Conservation (phyloP, 2,113 vertebrate genomes). For the Mus pahari region DNA sequence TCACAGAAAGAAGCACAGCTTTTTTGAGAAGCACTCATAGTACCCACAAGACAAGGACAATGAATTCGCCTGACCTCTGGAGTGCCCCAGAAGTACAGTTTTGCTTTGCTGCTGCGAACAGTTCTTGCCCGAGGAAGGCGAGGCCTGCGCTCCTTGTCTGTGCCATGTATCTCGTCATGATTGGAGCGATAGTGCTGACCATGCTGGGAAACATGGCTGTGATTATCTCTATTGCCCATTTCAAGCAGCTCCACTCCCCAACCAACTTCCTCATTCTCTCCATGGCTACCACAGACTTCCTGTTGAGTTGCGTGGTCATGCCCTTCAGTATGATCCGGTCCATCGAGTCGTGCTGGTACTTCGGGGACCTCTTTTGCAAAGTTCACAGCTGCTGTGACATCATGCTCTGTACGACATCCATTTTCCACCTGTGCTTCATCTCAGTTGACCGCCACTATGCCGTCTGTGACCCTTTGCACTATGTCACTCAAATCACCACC, state of each 20-base stretch:
- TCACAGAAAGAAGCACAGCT: background rate
- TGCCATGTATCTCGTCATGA: background rate
- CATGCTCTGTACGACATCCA: conserved; percentile 75
- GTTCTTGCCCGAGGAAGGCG: conserved; percentile 52
- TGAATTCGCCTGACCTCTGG: conserved; percentile 15
- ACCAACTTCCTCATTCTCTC: conserved; percentile 80
- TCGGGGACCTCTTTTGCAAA: conserved; percentile 73
- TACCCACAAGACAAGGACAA: background rate
- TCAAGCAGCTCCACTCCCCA: conserved; percentile 74
- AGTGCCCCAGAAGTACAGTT: background rate
- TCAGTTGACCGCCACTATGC: conserved; percentile 75
- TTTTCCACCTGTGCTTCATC: conserved; percentile 80
- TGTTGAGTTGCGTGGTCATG: conserved; percentile 63
- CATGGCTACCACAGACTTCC: conserved; percentile 70
- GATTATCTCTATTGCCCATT: conserved; percentile 71
- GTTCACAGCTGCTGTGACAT: conserved; percentile 62
- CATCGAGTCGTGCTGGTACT: conserved; percentile 67
- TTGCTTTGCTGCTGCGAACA: conserved; percentile 73
- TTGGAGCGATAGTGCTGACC: conserved; percentile 38
- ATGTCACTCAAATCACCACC: conserved; percentile 70
- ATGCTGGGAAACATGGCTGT: conserved; percentile 46
- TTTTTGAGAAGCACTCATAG: background rate
- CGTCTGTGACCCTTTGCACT: conserved; percentile 66
- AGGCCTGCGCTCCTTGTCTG: background rate
- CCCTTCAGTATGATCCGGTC: conserved; percentile 76